A percentile compares a stretch with the other conserved stretches of the same genome.
These are phyloP conservation scores for Leptinotarsa rubiginosa DNA, from an alignment of 2,888 invertebrate species.

Conservation along the genomic window DNA sequence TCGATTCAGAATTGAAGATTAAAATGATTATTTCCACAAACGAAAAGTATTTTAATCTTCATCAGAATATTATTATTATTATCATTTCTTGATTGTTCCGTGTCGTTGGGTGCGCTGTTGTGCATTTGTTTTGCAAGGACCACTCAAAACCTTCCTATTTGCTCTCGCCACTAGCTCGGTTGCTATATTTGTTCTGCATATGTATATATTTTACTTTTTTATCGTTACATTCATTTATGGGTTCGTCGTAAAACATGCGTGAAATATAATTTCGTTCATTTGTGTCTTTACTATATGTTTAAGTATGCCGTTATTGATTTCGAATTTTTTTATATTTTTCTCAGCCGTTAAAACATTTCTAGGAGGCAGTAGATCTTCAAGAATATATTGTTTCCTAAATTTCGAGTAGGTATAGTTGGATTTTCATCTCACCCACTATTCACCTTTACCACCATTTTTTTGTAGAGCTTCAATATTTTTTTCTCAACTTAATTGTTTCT, in stretches of 20 bases:
- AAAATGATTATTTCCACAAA: constrained; percentile 27
- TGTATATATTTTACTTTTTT: constrained; percentile 25
- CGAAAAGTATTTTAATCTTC: constrained; percentile 39
- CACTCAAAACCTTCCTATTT: constrained; percentile 79
- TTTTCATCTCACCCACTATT: not conserved
- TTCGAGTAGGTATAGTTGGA: constrained; percentile 6
- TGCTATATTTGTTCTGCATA: constrained; percentile 59
- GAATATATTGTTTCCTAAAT: not conserved
- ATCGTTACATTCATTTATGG: not conserved
- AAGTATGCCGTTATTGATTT: not conserved
- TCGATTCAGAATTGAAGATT: constrained; percentile 32
- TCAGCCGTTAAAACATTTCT: not conserved
- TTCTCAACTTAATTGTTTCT: too few species aligned
- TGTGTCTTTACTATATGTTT: not conserved
- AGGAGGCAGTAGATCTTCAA: not conserved
- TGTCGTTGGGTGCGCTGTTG: constrained; percentile 68
- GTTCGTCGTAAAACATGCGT: not conserved
- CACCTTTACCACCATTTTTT: not conserved
- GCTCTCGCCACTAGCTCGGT: constrained; percentile 66
- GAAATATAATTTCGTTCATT: not conserved
- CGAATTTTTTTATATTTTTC: not conserved
- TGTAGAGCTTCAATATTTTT: not conserved
- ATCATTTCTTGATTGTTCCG: constrained; percentile 54
- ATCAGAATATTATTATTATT: constrained; percentile 12
- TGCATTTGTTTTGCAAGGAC: constrained; percentile 78